A percentile compares a stretch with the other conserved stretches of the same genome.
These are phyloP conservation scores for Diogma glabrata DNA, from an alignment of 2,888 invertebrate species.

Conservation along the genomic window DNA sequence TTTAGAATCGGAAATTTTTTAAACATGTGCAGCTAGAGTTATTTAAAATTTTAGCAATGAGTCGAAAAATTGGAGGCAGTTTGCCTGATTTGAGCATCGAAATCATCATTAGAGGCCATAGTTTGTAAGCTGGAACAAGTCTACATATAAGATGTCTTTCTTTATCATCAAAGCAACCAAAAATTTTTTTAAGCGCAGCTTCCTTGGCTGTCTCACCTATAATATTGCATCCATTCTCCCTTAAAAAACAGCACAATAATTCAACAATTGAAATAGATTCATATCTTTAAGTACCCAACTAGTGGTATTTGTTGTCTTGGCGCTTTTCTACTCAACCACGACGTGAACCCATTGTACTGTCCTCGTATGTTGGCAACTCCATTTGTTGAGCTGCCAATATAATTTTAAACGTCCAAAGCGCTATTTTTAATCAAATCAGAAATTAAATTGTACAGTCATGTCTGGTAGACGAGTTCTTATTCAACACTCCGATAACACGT, in stretches of 20 bases:
- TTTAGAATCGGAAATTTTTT: too few relatives aligned
- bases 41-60: too few relatives aligned
- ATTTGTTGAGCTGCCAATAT: neutral
- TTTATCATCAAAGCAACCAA: neutral
- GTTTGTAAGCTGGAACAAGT: too few relatives aligned
- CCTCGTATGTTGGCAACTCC: neutral
- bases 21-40: too few relatives aligned
- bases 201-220: neutral
- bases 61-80: too few relatives aligned
- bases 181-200: neutral
- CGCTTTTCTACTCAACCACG: neutral
- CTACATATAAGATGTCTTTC: too few relatives aligned
- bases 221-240: neutral
- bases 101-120: too few relatives aligned
- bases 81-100: too few relatives aligned
- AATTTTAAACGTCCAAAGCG: neutral
- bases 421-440: too few relatives aligned
- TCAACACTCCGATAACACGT: neutral
- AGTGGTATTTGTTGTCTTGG: too few relatives aligned
- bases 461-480: neutral
- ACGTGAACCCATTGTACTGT: neutral
- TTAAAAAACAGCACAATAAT: neutral
- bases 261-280: neutral
- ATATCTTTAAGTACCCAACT: too few relatives aligned
- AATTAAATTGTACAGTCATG: too few relatives aligned